Conservation (phyloP, 2,888 invertebrate species). For the Yponomeuta plumbellus region DNA sequence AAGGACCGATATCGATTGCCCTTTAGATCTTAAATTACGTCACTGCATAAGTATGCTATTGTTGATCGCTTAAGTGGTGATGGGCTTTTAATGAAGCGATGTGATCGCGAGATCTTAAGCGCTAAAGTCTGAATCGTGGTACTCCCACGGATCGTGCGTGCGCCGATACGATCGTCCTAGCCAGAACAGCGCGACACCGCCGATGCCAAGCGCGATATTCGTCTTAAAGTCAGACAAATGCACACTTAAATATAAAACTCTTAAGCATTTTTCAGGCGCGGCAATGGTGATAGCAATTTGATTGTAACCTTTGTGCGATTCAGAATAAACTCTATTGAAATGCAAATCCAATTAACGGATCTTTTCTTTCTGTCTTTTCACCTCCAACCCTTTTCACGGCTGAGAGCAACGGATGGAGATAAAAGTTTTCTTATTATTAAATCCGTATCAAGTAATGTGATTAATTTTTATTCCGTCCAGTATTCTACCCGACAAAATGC, state of each 20-base stretch:
- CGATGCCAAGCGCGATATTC: slow-evolving; percentile 3
- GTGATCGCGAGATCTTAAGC: slow-evolving; percentile 26
- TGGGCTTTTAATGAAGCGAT: slow-evolving; percentile 15
- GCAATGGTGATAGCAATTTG: slow-evolving; percentile 63
- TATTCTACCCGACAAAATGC: neutral
- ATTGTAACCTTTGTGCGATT: slow-evolving; percentile 57
- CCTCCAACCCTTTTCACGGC: slow-evolving; percentile 6
- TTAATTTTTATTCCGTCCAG: neutral
- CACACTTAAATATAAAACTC: slow-evolving; percentile 54
- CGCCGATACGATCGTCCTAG: slow-evolving; percentile 16
- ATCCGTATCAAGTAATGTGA: neutral
- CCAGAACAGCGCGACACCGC: neutral
- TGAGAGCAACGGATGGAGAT: neutral
- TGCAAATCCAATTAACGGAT: slow-evolving; percentile 58
- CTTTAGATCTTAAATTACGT: slow-evolving; percentile 24
- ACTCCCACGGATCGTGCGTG: slow-evolving; percentile 56
- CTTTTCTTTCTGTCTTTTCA: slow-evolving; percentile 32
- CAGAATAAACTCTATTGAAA: slow-evolving; percentile 53
- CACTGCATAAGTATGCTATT: slow-evolving; percentile 18
- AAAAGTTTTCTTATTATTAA: slow-evolving; percentile 13
- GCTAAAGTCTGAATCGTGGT: slow-evolving; percentile 58
- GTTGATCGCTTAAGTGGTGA: slow-evolving; percentile 26
- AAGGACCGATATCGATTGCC: slow-evolving; percentile 34
- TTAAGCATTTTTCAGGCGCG: slow-evolving; percentile 58
- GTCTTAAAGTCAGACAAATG: neutral